Conservation (phyloP, 2,113 vertebrate species). For the Scartelaos histophorus region DNA sequence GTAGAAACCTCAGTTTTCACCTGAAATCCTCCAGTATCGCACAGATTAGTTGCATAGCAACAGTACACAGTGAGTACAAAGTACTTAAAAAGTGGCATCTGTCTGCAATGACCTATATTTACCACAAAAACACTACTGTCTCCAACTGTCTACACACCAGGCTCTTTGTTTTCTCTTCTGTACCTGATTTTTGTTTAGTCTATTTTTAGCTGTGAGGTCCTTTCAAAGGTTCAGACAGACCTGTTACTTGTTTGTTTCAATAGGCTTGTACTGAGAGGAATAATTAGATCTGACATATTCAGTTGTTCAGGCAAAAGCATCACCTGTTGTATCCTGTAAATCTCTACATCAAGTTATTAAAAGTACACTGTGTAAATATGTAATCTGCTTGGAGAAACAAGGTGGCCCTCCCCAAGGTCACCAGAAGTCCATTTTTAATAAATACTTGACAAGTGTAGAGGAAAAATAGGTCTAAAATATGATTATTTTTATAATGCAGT, state of each 20-base stretch:
- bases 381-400: background rate
- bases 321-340: too few species aligned
- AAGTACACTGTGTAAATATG: background rate
- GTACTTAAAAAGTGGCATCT: background rate
- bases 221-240: background rate
- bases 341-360: background rate
- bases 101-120: constrained; percentile 4
- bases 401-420: too few species aligned
- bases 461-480: too few species aligned
- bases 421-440: too few species aligned
- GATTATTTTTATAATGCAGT: too few species aligned
- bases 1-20: background rate
- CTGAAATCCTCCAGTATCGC: background rate
- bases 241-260: background rate
- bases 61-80: constrained; percentile 6
- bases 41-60: constrained; percentile 10
- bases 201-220: background rate
- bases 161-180: background rate
- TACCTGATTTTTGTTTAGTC: background rate
- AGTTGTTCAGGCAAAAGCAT: background rate
- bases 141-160: background rate
- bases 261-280: background rate
- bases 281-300: background rate
- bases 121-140: background rate
- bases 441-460: too few species aligned